phyloP scores from a whole-genome alignment of 1,140 invertebrate species.

The Pomacea maculata region DNA sequence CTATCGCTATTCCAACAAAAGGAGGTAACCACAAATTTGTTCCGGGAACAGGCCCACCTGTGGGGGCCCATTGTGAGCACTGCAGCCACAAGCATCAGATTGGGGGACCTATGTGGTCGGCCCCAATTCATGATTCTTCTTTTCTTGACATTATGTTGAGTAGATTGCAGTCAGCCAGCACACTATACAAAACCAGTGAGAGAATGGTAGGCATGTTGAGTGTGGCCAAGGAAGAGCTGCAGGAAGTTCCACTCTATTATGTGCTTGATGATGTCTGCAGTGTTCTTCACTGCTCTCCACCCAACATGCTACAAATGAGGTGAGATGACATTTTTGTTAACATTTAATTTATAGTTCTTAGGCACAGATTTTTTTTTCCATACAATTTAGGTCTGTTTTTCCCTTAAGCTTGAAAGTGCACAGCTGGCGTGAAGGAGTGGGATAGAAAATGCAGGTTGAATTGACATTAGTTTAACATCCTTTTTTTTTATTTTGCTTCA shows the following conservation, averaged over 20 bases:
- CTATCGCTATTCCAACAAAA: constrained; percentile 66
- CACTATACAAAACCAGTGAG: constrained; percentile 72
- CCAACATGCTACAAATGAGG: constrained; percentile 72
- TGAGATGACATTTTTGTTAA: constrained; percentile 47
- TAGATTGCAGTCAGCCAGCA: constrained; percentile 51
- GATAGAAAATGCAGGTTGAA: too few species aligned
- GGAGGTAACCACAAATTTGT: constrained; percentile 70
- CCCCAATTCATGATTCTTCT: constrained; percentile 79
- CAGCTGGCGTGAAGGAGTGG: constrained; percentile 65
- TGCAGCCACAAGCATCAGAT: constrained; percentile 82
- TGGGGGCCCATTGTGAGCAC: constrained; percentile 76
- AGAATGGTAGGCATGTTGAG: constrained; percentile 75
- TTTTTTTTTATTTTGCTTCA: too few species aligned
- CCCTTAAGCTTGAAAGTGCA: constrained; percentile 67
- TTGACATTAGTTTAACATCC: too few species aligned
- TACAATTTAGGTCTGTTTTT: constrained; percentile 68
- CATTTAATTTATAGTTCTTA: background rate
- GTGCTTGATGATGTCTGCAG: constrained; percentile 74
- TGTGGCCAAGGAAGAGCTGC: constrained; percentile 76
- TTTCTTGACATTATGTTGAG: constrained; percentile 76
- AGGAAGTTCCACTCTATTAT: constrained; percentile 89
- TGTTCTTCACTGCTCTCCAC: constrained; percentile 70
- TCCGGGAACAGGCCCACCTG: constrained; percentile 75
- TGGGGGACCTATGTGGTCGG: constrained; percentile 94
- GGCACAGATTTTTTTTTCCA: background rate